Evolutionary conservation across 2,888 invertebrate species (phyloP).

Genomic region (Xestobium rufovillosum): DNA sequence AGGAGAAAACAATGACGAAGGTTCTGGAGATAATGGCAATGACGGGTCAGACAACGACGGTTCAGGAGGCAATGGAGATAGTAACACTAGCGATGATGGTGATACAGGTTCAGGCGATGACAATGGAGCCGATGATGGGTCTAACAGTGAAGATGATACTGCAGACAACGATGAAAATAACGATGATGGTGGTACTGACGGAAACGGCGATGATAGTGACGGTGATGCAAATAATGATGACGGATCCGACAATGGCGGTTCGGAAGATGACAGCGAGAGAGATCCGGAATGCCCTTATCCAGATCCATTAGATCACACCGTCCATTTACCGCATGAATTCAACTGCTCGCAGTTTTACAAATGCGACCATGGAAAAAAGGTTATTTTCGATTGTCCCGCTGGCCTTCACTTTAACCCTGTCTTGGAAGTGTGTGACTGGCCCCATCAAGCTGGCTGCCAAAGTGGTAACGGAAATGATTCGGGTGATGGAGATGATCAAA

Average conservation of each 20-base stretch:
- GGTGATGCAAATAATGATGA: slow-evolving; percentile 4
- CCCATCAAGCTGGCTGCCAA: slow-evolving; percentile 6
- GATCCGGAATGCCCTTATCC: slow-evolving; percentile 11
- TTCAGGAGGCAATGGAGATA: background rate
- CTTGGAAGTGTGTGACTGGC: slow-evolving; percentile 14
- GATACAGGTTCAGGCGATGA: slow-evolving; percentile 8
- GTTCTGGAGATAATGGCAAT: too few species aligned
- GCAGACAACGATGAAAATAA: slow-evolving; percentile 19
- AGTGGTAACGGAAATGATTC: background rate
- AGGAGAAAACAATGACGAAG: too few species aligned
- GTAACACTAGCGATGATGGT: background rate
- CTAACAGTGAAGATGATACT: slow-evolving; percentile 17
- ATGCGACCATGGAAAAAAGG: slow-evolving; percentile 11
- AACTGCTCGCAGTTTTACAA: slow-evolving; percentile 13
- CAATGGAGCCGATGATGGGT: slow-evolving; percentile 6
- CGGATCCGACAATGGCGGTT: slow-evolving; percentile 8
- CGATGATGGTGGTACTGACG: background rate
- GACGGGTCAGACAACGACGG: background rate
- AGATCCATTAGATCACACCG: slow-evolving; percentile 8
- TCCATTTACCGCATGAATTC: background rate
- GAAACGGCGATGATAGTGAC: background rate
- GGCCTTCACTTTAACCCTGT: slow-evolving; percentile 18
- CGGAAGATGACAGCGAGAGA: slow-evolving; percentile 2
- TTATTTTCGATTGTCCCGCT: slow-evolving; percentile 8
- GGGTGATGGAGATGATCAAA: too few species aligned